A percentile compares a stretch with the other conserved stretches of the same genome.
Evolutionary conservation across 2,888 invertebrate genomes (phyloP).

Genomic region (Drosophila mimetica): DNA sequence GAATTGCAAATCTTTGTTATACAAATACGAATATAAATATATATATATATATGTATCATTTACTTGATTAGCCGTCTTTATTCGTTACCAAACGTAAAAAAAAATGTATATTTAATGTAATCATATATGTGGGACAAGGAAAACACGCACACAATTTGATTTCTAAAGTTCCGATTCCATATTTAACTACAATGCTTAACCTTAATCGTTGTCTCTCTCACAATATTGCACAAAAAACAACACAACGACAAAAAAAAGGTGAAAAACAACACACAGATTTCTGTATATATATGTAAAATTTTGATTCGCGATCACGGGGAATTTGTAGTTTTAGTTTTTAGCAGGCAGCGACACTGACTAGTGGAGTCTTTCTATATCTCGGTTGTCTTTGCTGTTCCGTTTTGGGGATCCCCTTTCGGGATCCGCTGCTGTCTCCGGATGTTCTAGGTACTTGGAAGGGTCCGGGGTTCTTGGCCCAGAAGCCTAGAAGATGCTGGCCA

Average conservation of each 20-base stretch:
- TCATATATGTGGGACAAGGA: slow-evolving; percentile 6
- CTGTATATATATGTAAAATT: slow-evolving; percentile 10
- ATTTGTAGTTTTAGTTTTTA: not conserved
- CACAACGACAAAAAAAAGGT: slow-evolving; percentile 12
- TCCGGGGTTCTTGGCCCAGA: not conserved
- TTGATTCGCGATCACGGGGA: slow-evolving; percentile 7
- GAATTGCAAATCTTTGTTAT: slow-evolving; percentile 53
- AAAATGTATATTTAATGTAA: not conserved
- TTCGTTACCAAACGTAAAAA: slow-evolving; percentile 9
- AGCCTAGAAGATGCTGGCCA: slow-evolving; percentile 83
- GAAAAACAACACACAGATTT: not conserved
- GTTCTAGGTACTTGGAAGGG: slow-evolving; percentile 22
- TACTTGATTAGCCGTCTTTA: slow-evolving; percentile 51
- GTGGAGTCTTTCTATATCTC: slow-evolving; percentile 7
- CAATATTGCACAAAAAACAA: slow-evolving; percentile 9
- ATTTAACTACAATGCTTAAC: slow-evolving; percentile 32
- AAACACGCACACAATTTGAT: slow-evolving; percentile 8
- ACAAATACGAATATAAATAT: slow-evolving; percentile 45
- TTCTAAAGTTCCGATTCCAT: not conserved
- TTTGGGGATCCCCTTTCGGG: not conserved
- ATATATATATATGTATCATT: slow-evolving; percentile 15
- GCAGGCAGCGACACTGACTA: slow-evolving; percentile 25
- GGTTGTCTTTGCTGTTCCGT: slow-evolving; percentile 22
- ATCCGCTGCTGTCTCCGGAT: not conserved
- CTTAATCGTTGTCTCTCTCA: slow-evolving; percentile 16